phyloP scores from a whole-genome alignment of 2,113 vertebrate genomes.

The Dipodomys ordii region DNA sequence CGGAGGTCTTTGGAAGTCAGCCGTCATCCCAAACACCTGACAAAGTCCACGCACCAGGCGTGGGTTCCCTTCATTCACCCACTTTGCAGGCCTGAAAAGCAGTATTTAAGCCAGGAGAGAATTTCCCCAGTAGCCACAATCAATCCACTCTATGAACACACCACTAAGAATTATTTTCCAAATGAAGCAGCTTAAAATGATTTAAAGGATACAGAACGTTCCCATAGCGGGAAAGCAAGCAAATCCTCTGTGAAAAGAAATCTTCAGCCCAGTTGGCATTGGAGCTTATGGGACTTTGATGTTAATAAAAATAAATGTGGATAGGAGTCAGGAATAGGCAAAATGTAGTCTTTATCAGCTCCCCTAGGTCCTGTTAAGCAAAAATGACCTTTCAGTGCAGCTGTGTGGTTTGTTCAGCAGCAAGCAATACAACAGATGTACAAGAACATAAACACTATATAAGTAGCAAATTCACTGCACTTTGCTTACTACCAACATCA shows the following conservation, averaged over 20 bases:
- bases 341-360: constrained; percentile 82
- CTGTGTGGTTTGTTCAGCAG: constrained; percentile 76
- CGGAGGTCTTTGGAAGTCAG: constrained; percentile 72
- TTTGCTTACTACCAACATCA: constrained; percentile 17
- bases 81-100: constrained; percentile 75
- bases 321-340: constrained; percentile 79
- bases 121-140: constrained; percentile 81
- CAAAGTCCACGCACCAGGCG: constrained; percentile 80
- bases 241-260: constrained; percentile 86
- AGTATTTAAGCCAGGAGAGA: constrained; percentile 81
- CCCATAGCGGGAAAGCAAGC: constrained; percentile 82
- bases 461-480: not conserved
- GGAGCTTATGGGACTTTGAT: constrained; percentile 84
- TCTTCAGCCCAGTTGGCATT: constrained; percentile 80
- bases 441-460: constrained; percentile 54
- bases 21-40: constrained; percentile 52
- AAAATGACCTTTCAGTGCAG: constrained; percentile 80
- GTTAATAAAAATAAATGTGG: constrained; percentile 83
- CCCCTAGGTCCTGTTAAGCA: constrained; percentile 77
- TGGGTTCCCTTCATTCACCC: constrained; percentile 61
- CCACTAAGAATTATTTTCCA: constrained; percentile 85
- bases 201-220: constrained; percentile 85
- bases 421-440: constrained; percentile 70
- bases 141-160: constrained; percentile 80
- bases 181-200: constrained; percentile 86